phyloP scores from a whole-genome alignment of 1,140 invertebrate genomes.

The Tribolium castaneum region DNA sequence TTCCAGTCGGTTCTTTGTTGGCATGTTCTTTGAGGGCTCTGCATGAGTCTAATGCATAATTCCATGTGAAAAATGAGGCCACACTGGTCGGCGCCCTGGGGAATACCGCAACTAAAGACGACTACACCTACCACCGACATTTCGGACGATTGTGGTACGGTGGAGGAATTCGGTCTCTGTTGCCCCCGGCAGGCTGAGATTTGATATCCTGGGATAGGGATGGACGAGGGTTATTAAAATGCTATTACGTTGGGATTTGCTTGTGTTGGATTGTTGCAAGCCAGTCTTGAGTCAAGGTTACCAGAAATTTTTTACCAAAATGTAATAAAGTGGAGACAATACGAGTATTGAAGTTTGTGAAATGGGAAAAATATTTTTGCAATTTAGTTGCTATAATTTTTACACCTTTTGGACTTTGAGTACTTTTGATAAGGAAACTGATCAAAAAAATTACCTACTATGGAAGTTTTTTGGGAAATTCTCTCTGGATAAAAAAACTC shows the following conservation, averaged over 20 bases:
- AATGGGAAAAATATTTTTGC: no score
- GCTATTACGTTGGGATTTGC: not conserved
- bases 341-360: no score
- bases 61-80: slow-evolving; percentile 36
- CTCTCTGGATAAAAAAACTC: no score
- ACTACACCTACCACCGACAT: not conserved
- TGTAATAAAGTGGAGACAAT: no score
- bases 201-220: not conserved
- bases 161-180: not conserved
- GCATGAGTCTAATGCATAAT: slow-evolving; percentile 35
- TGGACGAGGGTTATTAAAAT: not conserved
- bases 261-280: no score
- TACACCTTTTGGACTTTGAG: no score
- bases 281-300: no score
- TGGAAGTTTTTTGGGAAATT: no score
- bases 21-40: slow-evolving; percentile 3
- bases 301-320: no score
- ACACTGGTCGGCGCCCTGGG: slow-evolving; percentile 23
- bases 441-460: no score
- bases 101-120: not conserved
- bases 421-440: no score
- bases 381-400: no score
- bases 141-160: not conserved
- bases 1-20: not conserved
- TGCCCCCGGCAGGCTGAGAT: not conserved